A percentile compares a stretch with the other conserved stretches of the same genome.
Evolutionary conservation across 2,797 vertebrate genomes (phyloP).

Genomic region (Parambassis ranga): DNA sequence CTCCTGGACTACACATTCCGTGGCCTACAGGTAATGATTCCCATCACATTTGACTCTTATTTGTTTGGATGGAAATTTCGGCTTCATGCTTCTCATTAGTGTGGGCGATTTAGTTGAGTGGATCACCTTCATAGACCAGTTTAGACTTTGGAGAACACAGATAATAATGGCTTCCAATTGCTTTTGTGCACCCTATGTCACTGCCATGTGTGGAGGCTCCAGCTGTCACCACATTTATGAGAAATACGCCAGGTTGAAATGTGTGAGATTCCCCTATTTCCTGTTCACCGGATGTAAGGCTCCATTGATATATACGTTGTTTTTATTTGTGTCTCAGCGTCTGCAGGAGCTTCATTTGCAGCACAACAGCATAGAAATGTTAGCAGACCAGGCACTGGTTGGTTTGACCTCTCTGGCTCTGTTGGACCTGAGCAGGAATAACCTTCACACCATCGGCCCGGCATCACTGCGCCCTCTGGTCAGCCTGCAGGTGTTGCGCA

Average conservation of each 20-base stretch:
- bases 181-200: too few relatives aligned
- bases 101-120: too few relatives aligned
- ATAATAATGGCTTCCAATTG: too few relatives aligned
- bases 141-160: too few relatives aligned
- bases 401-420: constrained; percentile 88
- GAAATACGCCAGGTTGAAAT: too few relatives aligned
- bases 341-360: constrained; percentile 92
- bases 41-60: too few relatives aligned
- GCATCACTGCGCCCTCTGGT: constrained; percentile 83
- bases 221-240: too few relatives aligned
- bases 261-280: neutral
- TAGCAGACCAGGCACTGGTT: constrained; percentile 85
- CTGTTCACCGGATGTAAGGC: neutral
- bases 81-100: too few relatives aligned
- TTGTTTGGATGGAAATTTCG: too few relatives aligned
- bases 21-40: constrained; percentile 87
- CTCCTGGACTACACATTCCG: constrained; percentile 88
- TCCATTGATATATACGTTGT: neutral
- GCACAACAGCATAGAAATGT: constrained; percentile 86
- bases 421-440: constrained; percentile 90
- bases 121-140: too few relatives aligned
- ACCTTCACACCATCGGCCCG: constrained; percentile 85
- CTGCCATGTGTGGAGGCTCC: too few relatives aligned
- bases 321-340: constrained; percentile 74
- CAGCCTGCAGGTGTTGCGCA: constrained; percentile 89